These are phyloP conservation scores for Petrocephalus sullivani DNA, from an alignment of 2,797 vertebrate genomes.

Conservation along the genomic window DNA sequence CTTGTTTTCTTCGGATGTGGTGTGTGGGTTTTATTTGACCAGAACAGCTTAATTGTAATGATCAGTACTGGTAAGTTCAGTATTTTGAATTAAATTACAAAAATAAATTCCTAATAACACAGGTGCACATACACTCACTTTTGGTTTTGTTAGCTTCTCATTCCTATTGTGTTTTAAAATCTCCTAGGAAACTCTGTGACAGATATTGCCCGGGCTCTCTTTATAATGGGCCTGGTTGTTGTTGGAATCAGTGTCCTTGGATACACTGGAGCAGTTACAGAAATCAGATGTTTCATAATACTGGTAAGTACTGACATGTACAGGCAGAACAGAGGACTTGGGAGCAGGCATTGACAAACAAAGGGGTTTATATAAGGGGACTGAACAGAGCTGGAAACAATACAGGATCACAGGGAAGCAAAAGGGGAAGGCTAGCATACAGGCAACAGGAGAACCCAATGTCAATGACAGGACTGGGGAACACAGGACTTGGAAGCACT, in stretches of 20 bases:
- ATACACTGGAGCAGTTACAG: constrained; percentile 20
- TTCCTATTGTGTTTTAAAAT: neutral
- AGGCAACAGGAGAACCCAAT: too few relatives aligned
- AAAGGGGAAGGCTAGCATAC: too few relatives aligned
- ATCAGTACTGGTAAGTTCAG: constrained; percentile 12
- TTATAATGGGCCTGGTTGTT: constrained; percentile 19
- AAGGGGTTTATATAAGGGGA: too few relatives aligned
- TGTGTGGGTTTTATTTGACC: constrained; percentile 31
- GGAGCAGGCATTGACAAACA: too few relatives aligned
- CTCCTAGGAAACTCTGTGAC: neutral
- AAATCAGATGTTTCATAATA: constrained; percentile 19
- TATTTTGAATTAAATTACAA: neutral
- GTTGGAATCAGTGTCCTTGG: constrained; percentile 18
- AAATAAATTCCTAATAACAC: neutral
- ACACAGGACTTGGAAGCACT: too few relatives aligned
- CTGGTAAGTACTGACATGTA: constrained; percentile 11
- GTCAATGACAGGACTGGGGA: too few relatives aligned
- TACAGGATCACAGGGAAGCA: too few relatives aligned
- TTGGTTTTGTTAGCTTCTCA: neutral
- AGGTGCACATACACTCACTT: neutral
- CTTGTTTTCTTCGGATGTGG: constrained; percentile 26
- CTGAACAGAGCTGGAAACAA: too few relatives aligned
- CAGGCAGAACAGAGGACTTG: too few relatives aligned
- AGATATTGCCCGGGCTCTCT: neutral
- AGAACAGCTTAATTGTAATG: constrained; percentile 24